Percentiles rank a stretch among this genome's conserved stretches.
Conservation (phyloP, 2,888 invertebrate genomes). For the Microctonus hyperodae region DNA sequence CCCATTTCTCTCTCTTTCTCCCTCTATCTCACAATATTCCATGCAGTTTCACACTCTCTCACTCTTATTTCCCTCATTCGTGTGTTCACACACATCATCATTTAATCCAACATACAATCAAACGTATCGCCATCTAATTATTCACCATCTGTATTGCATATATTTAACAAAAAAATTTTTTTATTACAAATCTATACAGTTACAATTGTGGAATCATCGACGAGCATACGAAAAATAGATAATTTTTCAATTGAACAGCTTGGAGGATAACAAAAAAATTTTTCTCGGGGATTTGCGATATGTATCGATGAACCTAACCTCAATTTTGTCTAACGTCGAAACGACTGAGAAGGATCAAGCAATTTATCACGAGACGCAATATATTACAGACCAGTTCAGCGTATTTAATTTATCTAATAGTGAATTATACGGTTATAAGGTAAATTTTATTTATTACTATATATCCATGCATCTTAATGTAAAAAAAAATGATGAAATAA, state of each 20-base stretch:
- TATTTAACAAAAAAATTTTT: not conserved
- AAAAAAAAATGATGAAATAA: too few relatives aligned
- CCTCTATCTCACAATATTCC: not conserved
- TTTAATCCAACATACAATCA: not conserved
- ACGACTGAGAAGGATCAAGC: slow-evolving; percentile 51
- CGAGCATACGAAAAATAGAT: not conserved
- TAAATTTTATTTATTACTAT: slow-evolving; percentile 39
- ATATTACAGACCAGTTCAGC: slow-evolving; percentile 49
- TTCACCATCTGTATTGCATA: not conserved
- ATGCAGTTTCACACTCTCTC: not conserved
- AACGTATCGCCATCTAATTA: not conserved
- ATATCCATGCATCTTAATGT: not conserved
- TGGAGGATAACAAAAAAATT: slow-evolving; percentile 16
- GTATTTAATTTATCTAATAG: slow-evolving; percentile 51
- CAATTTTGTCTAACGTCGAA: slow-evolving; percentile 45
- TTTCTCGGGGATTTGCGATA: slow-evolving; percentile 33
- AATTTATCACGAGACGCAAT: slow-evolving; percentile 48
- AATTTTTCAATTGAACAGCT: not conserved
- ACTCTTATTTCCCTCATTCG: not conserved
- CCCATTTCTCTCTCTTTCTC: not conserved
- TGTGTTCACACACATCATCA: slow-evolving; percentile 2
- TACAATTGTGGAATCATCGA: not conserved
- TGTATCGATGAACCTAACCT: slow-evolving; percentile 60
- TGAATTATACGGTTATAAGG: slow-evolving; percentile 42
- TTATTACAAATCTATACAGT: not conserved